Evolutionary conservation across 2,113 vertebrate genomes (phyloP), one percentile per base, ranked within the genome.

Genomic region (Romanogobio albipinnatus): DNA sequence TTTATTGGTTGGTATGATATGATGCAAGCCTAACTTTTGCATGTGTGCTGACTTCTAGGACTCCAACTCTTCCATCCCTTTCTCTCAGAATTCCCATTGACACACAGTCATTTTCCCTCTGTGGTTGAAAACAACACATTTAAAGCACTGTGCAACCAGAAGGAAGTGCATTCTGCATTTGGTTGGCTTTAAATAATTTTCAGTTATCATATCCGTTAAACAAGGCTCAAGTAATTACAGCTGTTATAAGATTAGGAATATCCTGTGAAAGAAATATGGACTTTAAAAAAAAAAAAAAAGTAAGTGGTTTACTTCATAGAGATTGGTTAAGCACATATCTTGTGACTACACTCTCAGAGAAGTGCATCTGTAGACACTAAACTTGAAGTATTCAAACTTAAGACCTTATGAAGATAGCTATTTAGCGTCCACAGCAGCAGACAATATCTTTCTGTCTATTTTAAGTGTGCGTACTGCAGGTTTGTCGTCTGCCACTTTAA

Each of bases 161-260:
- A 75, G 71, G 70, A 39, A 84, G 51, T 77, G 17, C 19, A 58
- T 39, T 59, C 6, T 1, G 1, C 22, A 26, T 22, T 26, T 33
- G 19, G 15, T 39, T 62, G 14, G 13, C 45, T 5, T 9, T 77
- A 84, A 68, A 84, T 77, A 53, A 84, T 74, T 76, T 15, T 75
- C 24, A 33, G 10, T 51, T 76, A 29, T 5, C 10, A 15, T 62
- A 49, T 36, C 43, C 14, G 47, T 66, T 17, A 76, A 49, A 24
- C 49, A 15, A 49, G 36, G 13, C 74, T 15, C 17, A 43, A 51
- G 82, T 76, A 66, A 76, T 53, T 62, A 77, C n/a, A 51, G 47
- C 68, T 53, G 45, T 76, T 51, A 36, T 84, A 45, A 53, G 45
- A 59, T 59, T 10, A 76, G 58, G 19, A 43, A 24, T 43, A 11